Evolutionary conservation across 1,140 invertebrate species (phyloP), one percentile per base, ranked within the genome.

Genomic region (Aradophagus sp.): DNA sequence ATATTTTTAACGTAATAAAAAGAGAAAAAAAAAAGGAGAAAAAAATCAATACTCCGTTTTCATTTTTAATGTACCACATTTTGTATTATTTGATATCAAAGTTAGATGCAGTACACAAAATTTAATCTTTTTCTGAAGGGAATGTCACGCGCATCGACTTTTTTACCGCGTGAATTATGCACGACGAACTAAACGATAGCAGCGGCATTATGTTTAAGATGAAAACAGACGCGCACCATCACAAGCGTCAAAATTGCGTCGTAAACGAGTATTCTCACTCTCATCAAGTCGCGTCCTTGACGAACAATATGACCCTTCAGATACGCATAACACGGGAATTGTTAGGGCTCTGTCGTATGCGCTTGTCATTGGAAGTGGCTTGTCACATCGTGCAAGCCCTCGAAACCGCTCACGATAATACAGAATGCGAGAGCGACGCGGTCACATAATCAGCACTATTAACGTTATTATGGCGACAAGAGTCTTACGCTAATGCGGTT

Each of bases 361-460:
- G 39, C 38, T 53, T 73, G 70, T 73, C 70, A 73, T 59, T 59
- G 39, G 53, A 73, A 70, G 61, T 66, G 66, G 59, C 72, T 59
- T 74, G 72, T 74, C 65, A 69, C 41, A 69, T 59, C 56, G 42
- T 55, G 31, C 53, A 50, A 61, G 55, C 73, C 63, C 61, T 72
- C 68, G 66, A 72, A 75, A 69, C 55, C 63, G 58, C 48, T 68
- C 58, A 52, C 63, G 44, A 48, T 48, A 63, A 52, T 32, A 47
- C 39, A 66, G 50, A 69, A 59, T 39, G 53, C 44, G 58, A 66
- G 58, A 68, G 62, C 48, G 32, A 50, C 73, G 78, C 65, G 74
- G 77, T 77, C 75, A 75, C 73, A 82, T 82, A 82, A 80, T 82
- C 80, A 80, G 79, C 75, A 59, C 79, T 77, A 82, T 82, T 80